phyloP scores from a whole-genome alignment of 2,888 invertebrate species.

The Merodon equestris region DNA sequence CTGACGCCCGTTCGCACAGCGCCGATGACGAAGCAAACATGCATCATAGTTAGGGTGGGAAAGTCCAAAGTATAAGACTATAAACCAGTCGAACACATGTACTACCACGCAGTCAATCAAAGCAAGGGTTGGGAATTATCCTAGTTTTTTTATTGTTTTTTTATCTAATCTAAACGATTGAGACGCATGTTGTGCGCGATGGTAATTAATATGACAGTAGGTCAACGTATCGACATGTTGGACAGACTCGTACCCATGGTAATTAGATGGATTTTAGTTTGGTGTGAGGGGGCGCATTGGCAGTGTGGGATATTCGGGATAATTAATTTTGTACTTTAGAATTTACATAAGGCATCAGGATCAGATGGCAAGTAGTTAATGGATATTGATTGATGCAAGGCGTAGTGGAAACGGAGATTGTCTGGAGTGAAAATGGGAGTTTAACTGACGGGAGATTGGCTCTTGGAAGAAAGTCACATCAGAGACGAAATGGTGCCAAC shows the following conservation, averaged over 20 bases:
- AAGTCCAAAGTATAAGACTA: conserved; percentile 12
- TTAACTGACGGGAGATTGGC: not conserved
- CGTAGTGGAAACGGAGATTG: conserved; percentile 1
- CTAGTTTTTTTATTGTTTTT: conserved; percentile 1
- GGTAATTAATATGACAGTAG: conserved; percentile 53
- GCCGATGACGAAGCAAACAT: too few species aligned
- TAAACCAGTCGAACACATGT: conserved; percentile 36
- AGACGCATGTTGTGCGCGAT: conserved; percentile 39
- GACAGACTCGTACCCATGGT: conserved; percentile 17
- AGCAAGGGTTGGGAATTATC: conserved; percentile 14
- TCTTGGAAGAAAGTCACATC: not conserved
- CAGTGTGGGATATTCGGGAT: conserved; percentile 18
- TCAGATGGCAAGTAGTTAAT: conserved; percentile 42
- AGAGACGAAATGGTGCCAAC: not conserved
- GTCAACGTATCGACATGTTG: conserved; percentile 44
- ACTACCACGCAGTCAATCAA: conserved; percentile 38
- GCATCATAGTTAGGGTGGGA: conserved; percentile 10
- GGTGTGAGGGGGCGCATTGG: not conserved
- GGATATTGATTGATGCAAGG: conserved; percentile 49
- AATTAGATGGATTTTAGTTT: conserved; percentile 31
- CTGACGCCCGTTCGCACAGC: conserved; percentile 23
- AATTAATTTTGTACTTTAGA: conserved; percentile 31
- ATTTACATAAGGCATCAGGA: conserved; percentile 54
- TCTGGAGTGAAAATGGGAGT: not conserved
- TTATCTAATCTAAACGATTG: conserved; percentile 49